These are phyloP conservation scores for Metridium senile DNA, from an alignment of 92 coral and sea anemone genomes.

Conservation along the genomic window DNA sequence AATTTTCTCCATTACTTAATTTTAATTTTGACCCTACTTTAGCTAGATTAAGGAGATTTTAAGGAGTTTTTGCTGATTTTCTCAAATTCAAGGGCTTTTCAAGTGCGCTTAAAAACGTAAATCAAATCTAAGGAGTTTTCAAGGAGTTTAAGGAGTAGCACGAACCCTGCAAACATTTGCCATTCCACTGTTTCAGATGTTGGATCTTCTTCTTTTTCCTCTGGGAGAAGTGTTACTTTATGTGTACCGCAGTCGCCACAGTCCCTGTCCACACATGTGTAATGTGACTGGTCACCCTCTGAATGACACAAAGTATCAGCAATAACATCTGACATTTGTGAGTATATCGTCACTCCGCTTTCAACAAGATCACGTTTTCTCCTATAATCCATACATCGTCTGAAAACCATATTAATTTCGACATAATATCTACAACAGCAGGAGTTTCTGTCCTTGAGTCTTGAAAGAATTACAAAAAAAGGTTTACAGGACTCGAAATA, in stretches of 20 bases:
- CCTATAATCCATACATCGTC: background rate
- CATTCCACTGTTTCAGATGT: background rate
- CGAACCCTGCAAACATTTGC: constrained; percentile 34
- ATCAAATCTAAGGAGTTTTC: no score
- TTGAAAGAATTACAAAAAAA: constrained; percentile 42
- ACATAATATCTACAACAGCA: background rate
- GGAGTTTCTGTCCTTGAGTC: background rate
- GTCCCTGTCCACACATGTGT: no score
- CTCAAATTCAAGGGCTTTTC: no score
- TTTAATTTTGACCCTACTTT: no score
- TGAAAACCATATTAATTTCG: background rate
- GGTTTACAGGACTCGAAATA: constrained; percentile 60
- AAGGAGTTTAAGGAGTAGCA: no score
- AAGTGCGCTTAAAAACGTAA: no score
- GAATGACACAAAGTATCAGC: no score
- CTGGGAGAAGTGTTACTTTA: background rate
- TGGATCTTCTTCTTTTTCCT: background rate
- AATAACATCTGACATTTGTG: no score
- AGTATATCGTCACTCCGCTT: background rate
- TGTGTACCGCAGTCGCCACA: background rate
- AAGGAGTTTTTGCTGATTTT: no score
- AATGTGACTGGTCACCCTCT: no score
- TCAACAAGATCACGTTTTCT: background rate
- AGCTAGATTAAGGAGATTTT: no score
- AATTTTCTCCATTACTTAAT: no score